A percentile compares a stretch with the other conserved stretches of the same genome.
These are phyloP conservation scores for Papilio polyxenes DNA, from an alignment of 1,140 invertebrate genomes.

Conservation along the genomic window DNA sequence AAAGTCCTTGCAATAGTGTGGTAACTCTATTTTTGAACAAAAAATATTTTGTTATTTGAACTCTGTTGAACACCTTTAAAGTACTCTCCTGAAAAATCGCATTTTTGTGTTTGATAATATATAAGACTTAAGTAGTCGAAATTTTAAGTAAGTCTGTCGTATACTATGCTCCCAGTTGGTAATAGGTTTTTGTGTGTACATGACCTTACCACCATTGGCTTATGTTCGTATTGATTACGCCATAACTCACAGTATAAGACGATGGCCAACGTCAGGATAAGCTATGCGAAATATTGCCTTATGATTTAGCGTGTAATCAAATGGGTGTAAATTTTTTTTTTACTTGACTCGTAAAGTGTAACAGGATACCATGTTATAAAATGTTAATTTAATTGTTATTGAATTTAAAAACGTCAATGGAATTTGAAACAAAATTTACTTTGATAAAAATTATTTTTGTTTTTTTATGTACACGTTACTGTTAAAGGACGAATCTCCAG, in stretches of 20 bases:
- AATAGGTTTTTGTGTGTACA: background rate
- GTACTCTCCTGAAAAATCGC: too few species aligned
- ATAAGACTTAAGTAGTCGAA: too few species aligned
- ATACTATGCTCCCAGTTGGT: background rate
- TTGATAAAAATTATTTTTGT: background rate
- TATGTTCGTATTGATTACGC: conserved; percentile 8
- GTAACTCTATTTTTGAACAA: too few species aligned
- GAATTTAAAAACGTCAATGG: background rate
- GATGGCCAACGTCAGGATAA: conserved; percentile 6
- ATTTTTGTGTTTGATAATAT: too few species aligned
- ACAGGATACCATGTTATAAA: background rate
- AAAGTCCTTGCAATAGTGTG: too few species aligned
- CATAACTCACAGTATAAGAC: conserved; percentile 17
- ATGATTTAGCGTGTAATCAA: conserved; percentile 11
- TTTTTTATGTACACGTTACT: background rate
- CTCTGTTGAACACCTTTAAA: too few species aligned
- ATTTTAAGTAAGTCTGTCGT: too few species aligned
- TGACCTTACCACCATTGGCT: background rate
- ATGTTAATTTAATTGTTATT: background rate
- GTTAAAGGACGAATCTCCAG: background rate
- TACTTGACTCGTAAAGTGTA: background rate
- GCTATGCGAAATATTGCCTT: conserved; percentile 24
- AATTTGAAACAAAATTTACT: background rate
- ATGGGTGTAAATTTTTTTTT: background rate
- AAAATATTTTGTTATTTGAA: too few species aligned